Evolutionary conservation across 1,140 invertebrate genomes (phyloP), one percentile per base, ranked within the genome.

Genomic region (Drosophila sp.): DNA sequence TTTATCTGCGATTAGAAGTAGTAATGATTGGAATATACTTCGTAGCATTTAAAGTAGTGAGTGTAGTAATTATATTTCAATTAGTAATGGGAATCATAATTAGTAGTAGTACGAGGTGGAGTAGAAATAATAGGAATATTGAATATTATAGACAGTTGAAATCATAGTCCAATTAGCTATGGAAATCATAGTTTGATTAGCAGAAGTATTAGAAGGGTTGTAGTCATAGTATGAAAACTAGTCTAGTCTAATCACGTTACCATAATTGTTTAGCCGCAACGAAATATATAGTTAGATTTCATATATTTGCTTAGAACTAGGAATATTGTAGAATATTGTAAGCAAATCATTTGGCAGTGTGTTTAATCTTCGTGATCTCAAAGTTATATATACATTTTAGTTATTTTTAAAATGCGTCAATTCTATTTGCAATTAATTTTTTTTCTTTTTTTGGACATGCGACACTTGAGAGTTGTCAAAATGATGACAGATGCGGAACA

Each of bases 401-500:
- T 27, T 56, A 36, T 66, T 53, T 56, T 71, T 58, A 29, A 64
- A 76, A 38, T 36, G 16, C 62, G 53, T 72, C 53, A 57, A 65
- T 50, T 59, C 40, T 61, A 41, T 59, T 61, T 36, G 45, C 25
- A 29, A 21, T 40, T n/a, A n/a, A n/a, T n/a, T n/a, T 8, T 54
- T 74, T 74, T 72, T 61, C 73, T 73, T 21, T 40, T 54, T 75
- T 77, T 71, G 79, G 79, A 69, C 78, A 80, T 64, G 62, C 50
- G 43, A 13, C 74, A 59, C 74, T 77, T 29, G 11, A 78, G 61
- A 18, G 29, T 70, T 64, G 74, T 67, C 66, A 71, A 73, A 67
- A 43, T 48, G 48, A 78, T 82, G 80, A 83, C 80, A 83, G 75
- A 82, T 78, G 64, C 78, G 75, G 75, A 82, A 78, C 79, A 63